Conservation (phyloP, 2,113 vertebrate genomes). For the Indicator indicator region DNA sequence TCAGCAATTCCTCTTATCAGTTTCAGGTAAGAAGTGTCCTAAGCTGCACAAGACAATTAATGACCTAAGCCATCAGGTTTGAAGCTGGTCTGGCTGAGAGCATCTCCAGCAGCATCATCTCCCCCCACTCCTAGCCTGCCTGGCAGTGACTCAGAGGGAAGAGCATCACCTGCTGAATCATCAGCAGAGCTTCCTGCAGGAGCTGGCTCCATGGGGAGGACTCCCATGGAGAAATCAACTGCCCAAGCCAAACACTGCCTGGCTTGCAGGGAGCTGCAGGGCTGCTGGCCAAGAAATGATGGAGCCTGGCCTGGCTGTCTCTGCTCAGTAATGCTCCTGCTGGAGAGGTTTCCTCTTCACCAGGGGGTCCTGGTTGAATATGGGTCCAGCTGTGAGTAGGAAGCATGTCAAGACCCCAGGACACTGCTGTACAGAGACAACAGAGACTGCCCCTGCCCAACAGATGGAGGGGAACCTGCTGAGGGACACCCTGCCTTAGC, state of each 20-base stretch:
- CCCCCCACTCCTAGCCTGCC: not conserved
- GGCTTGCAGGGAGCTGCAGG: not conserved
- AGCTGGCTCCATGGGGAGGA: not conserved
- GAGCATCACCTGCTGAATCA: slow-evolving; percentile 40
- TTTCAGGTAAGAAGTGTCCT: not conserved
- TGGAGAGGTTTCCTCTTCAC: not conserved
- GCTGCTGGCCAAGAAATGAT: not conserved
- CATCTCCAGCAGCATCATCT: not conserved
- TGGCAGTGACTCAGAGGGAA: slow-evolving; percentile 16
- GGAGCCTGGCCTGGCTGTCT: not conserved
- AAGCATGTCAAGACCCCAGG: not conserved
- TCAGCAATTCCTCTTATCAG: not conserved
- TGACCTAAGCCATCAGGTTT: not conserved
- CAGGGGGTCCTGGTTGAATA: not conserved
- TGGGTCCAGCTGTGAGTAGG: not conserved
- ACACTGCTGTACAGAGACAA: not conserved
- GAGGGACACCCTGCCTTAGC: too few species aligned
- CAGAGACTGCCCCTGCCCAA: not conserved
- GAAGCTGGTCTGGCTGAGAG: not conserved
- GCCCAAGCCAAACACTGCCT: not conserved
- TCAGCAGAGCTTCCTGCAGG: slow-evolving; percentile 13
- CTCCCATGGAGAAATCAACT: not conserved
- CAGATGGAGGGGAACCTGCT: not conserved
- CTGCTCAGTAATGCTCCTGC: not conserved
- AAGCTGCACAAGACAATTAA: not conserved